Evolutionary conservation across 2,113 vertebrate species (phyloP), one percentile per base, ranked within the genome.

Genomic region (Proteles cristata): DNA sequence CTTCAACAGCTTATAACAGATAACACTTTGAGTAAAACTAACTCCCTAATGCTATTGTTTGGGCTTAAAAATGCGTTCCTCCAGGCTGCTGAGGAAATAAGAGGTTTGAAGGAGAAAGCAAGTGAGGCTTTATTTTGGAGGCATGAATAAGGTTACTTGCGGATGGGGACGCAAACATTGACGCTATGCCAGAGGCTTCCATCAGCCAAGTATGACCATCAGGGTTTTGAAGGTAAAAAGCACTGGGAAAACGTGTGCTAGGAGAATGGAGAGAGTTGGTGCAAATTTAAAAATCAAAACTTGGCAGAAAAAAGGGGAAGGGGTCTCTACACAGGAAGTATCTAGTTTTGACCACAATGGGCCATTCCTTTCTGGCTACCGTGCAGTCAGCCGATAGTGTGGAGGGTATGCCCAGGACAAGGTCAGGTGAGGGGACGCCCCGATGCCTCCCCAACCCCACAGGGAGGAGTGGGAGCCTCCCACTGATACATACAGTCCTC

Each of bases 381-480:
- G 2, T 33, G 39, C 53, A 61, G 55, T 21, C 66, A 26, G n/a
- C 11, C 26, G 74, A 28, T 23, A 23, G 26, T 0, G 39, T 11
- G 11, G 12, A 71, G 0, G 5, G 26, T 1, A 28, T 3, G 17
- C 1, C 50, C 48, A 14, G 0, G 1, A 33, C 7, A 25, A 31
- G 23, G 33, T 35, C 19, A 19, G 21, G 21, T 14, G 17, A 31
- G 15, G 39, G 16, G 53, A 55, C 53, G 4, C 0, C 45, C 28
- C 1, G 14, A 15, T 15, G 15, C 10, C 17, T 28, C 5, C 7
- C 11, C 5, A 1, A 1, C 4, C 48, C 35, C 55, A 53, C 9
- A 28, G 19, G 17, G 21, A 92, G 16, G 4, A 4, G 5, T 4
- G 8, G 21, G 45, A 25, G 19, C 65, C 73, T 21, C 31, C 53